Base-by-base conservation (phyloP, 2,797 vertebrate genomes). In the Channallabes apus region DNA sequence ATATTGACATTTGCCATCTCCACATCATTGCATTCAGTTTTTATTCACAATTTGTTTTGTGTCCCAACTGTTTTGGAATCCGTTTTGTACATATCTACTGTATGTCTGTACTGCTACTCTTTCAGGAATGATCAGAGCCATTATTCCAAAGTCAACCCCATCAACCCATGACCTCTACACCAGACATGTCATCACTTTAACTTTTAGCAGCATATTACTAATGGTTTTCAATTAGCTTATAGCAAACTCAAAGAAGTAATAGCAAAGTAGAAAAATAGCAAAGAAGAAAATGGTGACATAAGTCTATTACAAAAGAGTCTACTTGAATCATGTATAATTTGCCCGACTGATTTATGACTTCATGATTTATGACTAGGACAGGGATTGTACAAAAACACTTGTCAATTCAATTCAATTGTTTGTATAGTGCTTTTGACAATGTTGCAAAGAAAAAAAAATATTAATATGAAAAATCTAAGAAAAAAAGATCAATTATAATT, bases 121-220 rank as follows among this genome's bases (percentile, higher is more conserved):
- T 65, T 8, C 56, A 73, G 46, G 59, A 27, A 71, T 59, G 29
- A 59, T 35, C n/a, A 41, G 59, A 17, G 38, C 46, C 46, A 72
- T 61, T 38, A 62, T n/a, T 77, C 56, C 71, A 61, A 54, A 82
- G 67, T 59, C 84, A 73, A 51, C 12, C 32, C 32, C 11, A 27
- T 41, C 6, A 22, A 4, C 24, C 54, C 51, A n/a, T 75, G 77
- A 73, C 80, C 67, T 80, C 56, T 62, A 17, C 46, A 4, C 41
- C 15, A 62, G 24, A 76, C 56, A 76, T 51, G 76, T 76, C 59
- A 62, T 32, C 78, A 62, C 76, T 62, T 85, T 80, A 84, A 77
- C 78, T 77, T 64, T 75, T 75, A 67, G 61, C 51, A 27, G 69
- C 41, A 20, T 14, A 67, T 76, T 65, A 80, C 35, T 62, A 59